A percentile compares a stretch with the other conserved stretches of the same genome.
Evolutionary conservation across 2,888 invertebrate species (phyloP).

Genomic region (Criorhina ranunculi): DNA sequence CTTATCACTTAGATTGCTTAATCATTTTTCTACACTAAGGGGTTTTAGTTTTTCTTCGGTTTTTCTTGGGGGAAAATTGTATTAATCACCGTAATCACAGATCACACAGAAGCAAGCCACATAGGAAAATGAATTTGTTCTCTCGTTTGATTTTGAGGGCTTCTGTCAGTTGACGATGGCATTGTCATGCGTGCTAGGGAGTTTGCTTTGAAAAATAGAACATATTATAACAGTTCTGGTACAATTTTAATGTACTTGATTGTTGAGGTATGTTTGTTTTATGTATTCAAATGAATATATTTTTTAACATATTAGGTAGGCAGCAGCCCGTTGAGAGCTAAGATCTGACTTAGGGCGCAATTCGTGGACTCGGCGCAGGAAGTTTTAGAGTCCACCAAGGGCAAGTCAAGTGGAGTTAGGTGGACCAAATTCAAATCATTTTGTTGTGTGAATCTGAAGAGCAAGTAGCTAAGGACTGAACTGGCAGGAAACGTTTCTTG

Average conservation of each 20-base stretch:
- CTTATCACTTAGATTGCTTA: conserved; percentile 33
- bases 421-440: too few relatives aligned
- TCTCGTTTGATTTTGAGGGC: conserved; percentile 57
- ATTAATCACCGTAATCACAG: conserved; percentile 74
- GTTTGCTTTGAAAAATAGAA: not conserved
- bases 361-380: too few relatives aligned
- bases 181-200: conserved; percentile 67
- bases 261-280: conserved; percentile 40
- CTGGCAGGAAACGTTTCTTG: too few relatives aligned
- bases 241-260: conserved; percentile 51
- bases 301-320: too few relatives aligned
- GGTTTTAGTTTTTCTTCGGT: not conserved
- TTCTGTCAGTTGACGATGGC: conserved; percentile 65
- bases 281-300: too few relatives aligned
- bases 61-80: conserved; percentile 23
- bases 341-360: too few relatives aligned
- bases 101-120: conserved; percentile 73
- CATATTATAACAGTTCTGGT: conserved; percentile 45
- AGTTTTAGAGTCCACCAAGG: too few relatives aligned
- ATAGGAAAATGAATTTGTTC: conserved; percentile 70
- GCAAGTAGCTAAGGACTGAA: too few relatives aligned
- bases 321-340: too few relatives aligned
- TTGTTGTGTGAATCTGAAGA: too few relatives aligned
- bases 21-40: conserved; percentile 32
- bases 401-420: too few relatives aligned